A percentile compares a stretch with the other conserved stretches of the same genome.
Evolutionary conservation across 1,140 invertebrate species (phyloP).

Genomic region (Anastatus disparis): DNA sequence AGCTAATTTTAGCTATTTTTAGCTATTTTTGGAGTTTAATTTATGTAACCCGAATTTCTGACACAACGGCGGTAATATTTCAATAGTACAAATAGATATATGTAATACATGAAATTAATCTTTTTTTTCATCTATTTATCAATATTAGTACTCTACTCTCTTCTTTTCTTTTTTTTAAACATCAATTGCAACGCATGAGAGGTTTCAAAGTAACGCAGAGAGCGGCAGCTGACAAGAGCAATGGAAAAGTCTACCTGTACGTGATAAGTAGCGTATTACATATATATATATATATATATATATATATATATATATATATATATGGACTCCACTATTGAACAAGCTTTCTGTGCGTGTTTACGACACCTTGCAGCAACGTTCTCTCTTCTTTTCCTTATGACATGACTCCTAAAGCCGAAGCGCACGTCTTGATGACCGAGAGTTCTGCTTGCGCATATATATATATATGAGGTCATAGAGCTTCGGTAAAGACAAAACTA

Average conservation of each 20-base stretch:
- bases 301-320: background rate
- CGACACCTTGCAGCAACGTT: background rate
- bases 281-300: no score
- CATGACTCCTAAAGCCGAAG: no score
- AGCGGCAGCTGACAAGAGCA: background rate
- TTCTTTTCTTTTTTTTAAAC: no score
- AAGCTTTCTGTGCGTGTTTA: conserved; percentile 10
- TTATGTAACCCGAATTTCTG: no score
- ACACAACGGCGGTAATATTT: no score
- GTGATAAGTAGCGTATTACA: conserved; percentile 18
- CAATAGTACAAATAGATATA: no score
- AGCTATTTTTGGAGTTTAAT: no score
- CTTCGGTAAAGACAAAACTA: background rate
- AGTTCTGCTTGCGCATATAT: background rate
- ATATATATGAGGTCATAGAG: background rate
- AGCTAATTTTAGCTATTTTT: no score
- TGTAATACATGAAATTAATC: no score
- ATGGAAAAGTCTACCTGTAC: conserved; percentile 26
- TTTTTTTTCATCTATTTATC: no score
- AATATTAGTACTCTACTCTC: no score
- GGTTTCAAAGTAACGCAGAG: background rate
- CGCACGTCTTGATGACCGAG: conserved; percentile 25
- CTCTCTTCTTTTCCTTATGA: background rate
- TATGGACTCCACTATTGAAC: background rate
- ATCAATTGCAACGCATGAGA: background rate